Percentiles rank a stretch among this genome's conserved stretches.
These are phyloP conservation scores for Thamnaconus septentrionalis DNA, from an alignment of 2,113 vertebrate species.

Conservation along the genomic window DNA sequence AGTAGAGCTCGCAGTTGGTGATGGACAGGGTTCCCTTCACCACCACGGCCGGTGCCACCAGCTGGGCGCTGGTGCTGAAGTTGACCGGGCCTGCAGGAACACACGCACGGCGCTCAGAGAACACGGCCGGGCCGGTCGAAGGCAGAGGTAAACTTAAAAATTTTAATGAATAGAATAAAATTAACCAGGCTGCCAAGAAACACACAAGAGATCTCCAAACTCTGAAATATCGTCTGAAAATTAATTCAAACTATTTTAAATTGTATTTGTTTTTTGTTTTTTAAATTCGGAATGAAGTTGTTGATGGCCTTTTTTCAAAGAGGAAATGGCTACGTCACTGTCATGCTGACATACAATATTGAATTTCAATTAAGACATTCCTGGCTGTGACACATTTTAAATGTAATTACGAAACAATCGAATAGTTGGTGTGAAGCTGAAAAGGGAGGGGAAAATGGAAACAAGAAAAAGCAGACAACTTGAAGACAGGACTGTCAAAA, in stretches of 20 bases:
- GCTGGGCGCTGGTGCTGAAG: slow-evolving; percentile 88
- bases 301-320: too few relatives aligned
- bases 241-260: too few relatives aligned
- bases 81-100: slow-evolving; percentile 87
- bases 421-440: too few relatives aligned
- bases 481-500: slow-evolving; percentile 82
- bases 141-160: slow-evolving; percentile 37
- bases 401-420: too few relatives aligned
- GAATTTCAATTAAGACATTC: too few relatives aligned
- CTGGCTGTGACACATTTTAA: too few relatives aligned
- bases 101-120: slow-evolving; percentile 24
- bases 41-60: slow-evolving; percentile 88
- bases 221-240: too few relatives aligned
- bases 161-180: slow-evolving; percentile 5
- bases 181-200: neutral
- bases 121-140: neutral
- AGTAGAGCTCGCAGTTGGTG: slow-evolving; percentile 94
- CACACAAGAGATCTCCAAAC: neutral
- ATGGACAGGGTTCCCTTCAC: slow-evolving; percentile 93
- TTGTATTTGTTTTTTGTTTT: too few relatives aligned
- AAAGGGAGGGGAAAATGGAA: too few relatives aligned
- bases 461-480: slow-evolving; percentile 67
- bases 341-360: too few relatives aligned
- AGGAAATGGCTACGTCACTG: too few relatives aligned
- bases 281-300: too few relatives aligned